Evolutionary conservation across 2,113 vertebrate species (phyloP).

Genomic region (Myrmecobius fasciatus): DNA sequence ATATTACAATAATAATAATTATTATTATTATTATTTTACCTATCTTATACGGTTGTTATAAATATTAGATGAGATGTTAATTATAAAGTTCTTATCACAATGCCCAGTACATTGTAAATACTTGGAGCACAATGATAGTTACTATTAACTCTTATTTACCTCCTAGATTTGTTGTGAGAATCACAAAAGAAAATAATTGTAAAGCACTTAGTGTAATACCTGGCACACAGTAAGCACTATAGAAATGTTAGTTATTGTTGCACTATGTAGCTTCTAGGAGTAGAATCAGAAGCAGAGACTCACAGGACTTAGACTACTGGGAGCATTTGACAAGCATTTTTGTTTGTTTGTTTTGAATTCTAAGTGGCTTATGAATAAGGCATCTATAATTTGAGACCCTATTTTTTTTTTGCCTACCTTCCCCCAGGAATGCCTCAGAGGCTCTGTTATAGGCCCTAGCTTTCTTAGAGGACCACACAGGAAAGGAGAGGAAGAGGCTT

Average conservation of each 20-base stretch:
- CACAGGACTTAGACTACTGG: not conserved
- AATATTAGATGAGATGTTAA: too few species aligned
- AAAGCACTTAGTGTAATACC: not conserved
- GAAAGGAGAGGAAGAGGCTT: not conserved
- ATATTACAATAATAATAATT: too few species aligned
- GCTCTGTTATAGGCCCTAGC: not conserved
- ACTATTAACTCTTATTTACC: too few species aligned
- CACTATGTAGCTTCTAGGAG: not conserved
- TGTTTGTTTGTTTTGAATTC: slow-evolving; percentile 29
- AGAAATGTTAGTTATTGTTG: not conserved
- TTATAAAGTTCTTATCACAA: too few species aligned
- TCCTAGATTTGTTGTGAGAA: not conserved
- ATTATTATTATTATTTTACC: too few species aligned
- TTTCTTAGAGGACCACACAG: not conserved
- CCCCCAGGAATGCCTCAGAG: not conserved
- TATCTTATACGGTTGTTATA: too few species aligned
- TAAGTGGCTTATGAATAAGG: not conserved
- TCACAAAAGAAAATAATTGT: not conserved
- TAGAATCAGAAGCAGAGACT: not conserved
- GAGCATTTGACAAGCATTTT: not conserved
- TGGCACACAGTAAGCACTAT: not conserved
- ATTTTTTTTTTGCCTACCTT: not conserved
- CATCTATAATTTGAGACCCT: not conserved
- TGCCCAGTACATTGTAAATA: too few species aligned
- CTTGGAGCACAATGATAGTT: too few species aligned